These are phyloP conservation scores for Theocolax elegans DNA, from an alignment of 1,140 invertebrate species.

Conservation along the genomic window DNA sequence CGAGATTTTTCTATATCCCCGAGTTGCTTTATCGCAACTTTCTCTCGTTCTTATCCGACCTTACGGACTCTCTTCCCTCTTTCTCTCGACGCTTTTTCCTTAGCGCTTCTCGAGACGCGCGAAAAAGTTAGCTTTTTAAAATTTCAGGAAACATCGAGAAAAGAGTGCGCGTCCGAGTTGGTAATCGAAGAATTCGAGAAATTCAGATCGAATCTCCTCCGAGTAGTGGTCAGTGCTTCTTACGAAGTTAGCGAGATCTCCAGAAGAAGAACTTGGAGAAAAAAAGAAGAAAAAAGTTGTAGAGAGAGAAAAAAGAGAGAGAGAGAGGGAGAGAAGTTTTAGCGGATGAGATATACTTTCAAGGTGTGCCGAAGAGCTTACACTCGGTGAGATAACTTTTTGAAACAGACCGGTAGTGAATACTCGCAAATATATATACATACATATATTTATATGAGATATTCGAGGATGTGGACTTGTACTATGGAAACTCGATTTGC, in stretches of 20 bases:
- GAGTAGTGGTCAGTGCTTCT: slow-evolving; percentile 38
- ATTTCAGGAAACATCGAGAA: slow-evolving; percentile 30
- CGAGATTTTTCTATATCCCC: background rate
- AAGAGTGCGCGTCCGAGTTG: background rate
- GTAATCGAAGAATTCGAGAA: slow-evolving; percentile 36
- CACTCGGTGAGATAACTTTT: slow-evolving; percentile 36
- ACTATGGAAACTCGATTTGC: slow-evolving; percentile 55
- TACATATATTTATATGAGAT: background rate
- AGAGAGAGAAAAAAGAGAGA: slow-evolving; percentile 3
- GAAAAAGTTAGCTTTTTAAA: slow-evolving; percentile 30
- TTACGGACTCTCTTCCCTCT: background rate
- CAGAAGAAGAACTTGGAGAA: background rate
- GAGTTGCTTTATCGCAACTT: background rate
- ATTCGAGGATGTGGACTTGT: slow-evolving; percentile 39
- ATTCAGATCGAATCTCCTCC: slow-evolving; percentile 15
- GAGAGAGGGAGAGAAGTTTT: slow-evolving; percentile 20
- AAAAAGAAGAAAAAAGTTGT: background rate
- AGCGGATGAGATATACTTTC: slow-evolving; percentile 31
- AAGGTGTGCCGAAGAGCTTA: slow-evolving; percentile 29
- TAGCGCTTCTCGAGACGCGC: background rate
- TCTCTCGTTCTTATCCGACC: background rate
- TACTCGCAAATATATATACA: slow-evolving; percentile 18
- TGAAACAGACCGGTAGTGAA: slow-evolving; percentile 25
- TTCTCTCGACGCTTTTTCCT: background rate
- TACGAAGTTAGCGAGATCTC: slow-evolving; percentile 30